Conservation (phyloP, 2,797 vertebrate genomes). For the Paguma larvata region DNA sequence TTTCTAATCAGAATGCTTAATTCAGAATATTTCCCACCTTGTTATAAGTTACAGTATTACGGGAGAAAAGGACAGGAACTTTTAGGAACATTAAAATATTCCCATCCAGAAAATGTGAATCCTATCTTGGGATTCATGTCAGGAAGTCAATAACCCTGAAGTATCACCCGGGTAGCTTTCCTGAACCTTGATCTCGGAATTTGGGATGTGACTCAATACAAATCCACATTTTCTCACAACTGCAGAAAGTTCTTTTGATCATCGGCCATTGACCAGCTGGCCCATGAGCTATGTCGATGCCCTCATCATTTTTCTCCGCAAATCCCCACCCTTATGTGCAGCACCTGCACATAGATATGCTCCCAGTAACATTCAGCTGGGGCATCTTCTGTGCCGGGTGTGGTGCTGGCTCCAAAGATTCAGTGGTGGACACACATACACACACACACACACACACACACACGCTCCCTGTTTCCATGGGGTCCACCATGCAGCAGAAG, state of each 20-base stretch:
- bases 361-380: not conserved
- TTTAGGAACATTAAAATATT: not conserved
- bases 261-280: not conserved
- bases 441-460: not conserved
- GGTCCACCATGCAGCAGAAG: not conserved
- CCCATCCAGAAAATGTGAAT: not conserved
- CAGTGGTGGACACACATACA: not conserved
- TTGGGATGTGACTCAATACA: not conserved
- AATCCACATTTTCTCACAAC: not conserved
- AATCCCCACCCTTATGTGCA: not conserved
- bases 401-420: not conserved
- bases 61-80: not conserved
- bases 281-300: not conserved
- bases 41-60: not conserved
- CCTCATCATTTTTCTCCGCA: not conserved
- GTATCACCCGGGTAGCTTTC: not conserved
- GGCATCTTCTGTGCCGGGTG: not conserved
- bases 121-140: not conserved
- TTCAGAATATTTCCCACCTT: not conserved
- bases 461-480: not conserved
- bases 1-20: conserved; percentile 23
- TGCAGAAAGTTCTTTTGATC: not conserved
- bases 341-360: no score
- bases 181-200: not conserved
- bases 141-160: not conserved